Evolutionary conservation across 2,113 vertebrate genomes (phyloP).

Genomic region (Passer domesticus): DNA sequence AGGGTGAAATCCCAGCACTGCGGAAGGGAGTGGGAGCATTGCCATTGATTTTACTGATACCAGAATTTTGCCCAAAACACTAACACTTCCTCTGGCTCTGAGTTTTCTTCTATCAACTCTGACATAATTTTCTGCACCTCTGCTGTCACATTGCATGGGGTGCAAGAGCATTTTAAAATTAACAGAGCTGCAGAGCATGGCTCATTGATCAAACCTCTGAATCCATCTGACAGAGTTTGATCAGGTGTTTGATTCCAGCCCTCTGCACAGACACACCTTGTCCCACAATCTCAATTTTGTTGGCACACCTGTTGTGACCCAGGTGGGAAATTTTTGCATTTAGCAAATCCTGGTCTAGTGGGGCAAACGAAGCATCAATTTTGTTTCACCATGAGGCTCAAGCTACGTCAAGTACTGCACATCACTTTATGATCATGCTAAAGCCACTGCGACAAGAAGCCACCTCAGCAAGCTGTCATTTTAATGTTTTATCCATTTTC

Average conservation of each 20-base stretch:
- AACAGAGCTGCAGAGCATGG: neutral
- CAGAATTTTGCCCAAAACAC: constrained; percentile 21
- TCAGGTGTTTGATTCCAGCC: neutral
- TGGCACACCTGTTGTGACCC: constrained; percentile 33
- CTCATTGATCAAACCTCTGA: neutral
- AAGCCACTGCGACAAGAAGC: neutral
- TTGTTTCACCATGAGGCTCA: neutral
- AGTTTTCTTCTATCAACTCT: neutral
- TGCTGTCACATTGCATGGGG: neutral
- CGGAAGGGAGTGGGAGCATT: neutral
- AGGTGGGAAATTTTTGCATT: neutral
- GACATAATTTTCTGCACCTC: neutral
- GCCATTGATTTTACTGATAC: neutral
- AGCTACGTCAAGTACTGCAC: neutral
- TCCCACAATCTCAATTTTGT: neutral
- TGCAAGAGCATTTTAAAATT: neutral
- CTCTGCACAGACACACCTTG: neutral
- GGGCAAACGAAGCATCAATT: neutral
- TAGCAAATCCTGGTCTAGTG: neutral
- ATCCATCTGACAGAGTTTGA: neutral
- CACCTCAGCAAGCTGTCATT: constrained; percentile 65
- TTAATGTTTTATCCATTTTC: constrained; percentile 37
- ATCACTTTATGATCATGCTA: neutral
- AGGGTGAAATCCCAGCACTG: neutral
- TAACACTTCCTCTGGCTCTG: neutral